phyloP scores from a whole-genome alignment of 2,888 invertebrate genomes.

The Argyresthia albistria region DNA sequence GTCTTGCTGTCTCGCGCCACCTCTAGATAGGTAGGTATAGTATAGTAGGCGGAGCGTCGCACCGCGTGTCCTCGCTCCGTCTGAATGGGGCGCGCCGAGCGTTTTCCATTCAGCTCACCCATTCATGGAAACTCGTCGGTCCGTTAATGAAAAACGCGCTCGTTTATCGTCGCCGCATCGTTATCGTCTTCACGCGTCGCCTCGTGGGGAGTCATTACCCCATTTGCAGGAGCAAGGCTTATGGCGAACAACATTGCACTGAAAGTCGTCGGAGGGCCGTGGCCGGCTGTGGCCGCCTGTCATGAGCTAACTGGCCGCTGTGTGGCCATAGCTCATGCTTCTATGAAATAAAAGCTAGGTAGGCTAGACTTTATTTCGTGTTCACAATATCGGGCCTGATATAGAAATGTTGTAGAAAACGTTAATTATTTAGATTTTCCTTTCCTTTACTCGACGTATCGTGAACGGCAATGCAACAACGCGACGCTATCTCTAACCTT shows the following conservation, averaged over 20 bases:
- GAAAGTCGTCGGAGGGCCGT: no score
- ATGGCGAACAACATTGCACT: no score
- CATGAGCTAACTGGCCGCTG: no score
- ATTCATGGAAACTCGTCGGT: constrained; percentile 66
- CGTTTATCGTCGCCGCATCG: constrained; percentile 38
- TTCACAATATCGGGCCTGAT: no score
- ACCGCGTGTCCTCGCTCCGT: constrained; percentile 14
- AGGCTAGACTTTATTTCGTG: no score
- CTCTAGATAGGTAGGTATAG: neutral
- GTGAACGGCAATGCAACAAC: neutral
- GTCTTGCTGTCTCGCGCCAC: neutral
- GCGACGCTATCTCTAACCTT: constrained; percentile 2
- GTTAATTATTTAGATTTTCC: no score
- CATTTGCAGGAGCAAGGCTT: no score
- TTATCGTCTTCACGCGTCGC: constrained; percentile 27
- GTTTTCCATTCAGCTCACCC: constrained; percentile 62
- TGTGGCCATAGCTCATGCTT: no score
- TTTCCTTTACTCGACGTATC: neutral
- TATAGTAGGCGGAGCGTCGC: neutral
- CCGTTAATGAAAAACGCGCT: constrained; percentile 63
- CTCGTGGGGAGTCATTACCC: no score
- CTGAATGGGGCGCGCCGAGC: constrained; percentile 54
- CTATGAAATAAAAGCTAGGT: no score
- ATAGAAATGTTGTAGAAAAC: no score
- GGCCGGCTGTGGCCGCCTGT: no score